Conservation (phyloP, 2,888 invertebrate genomes). For the Shargacucullia verbasci region DNA sequence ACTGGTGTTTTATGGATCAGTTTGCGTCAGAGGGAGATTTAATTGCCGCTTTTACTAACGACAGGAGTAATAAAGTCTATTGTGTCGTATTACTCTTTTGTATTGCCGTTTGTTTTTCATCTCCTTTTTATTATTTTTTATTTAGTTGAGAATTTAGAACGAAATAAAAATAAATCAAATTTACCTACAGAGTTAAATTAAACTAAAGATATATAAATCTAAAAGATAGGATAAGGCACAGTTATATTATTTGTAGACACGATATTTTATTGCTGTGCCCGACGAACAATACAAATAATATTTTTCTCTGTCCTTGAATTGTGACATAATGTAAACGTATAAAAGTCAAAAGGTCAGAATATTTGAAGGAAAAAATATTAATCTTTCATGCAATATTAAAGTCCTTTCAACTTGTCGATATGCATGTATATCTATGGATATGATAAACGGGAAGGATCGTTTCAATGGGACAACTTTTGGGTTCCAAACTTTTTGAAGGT, state of each 20-base stretch:
- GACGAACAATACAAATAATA: too few relatives aligned
- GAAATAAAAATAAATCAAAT: not conserved
- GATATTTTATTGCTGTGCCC: too few relatives aligned
- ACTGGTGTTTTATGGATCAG: constrained; percentile 14
- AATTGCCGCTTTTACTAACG: constrained; percentile 12
- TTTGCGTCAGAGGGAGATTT: constrained; percentile 13
- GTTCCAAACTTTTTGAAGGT: constrained; percentile 47
- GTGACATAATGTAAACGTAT: not conserved
- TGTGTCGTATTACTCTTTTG: not conserved
- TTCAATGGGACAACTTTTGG: constrained; percentile 50
- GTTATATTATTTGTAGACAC: too few relatives aligned
- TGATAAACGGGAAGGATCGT: constrained; percentile 40
- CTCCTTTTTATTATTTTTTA: not conserved
- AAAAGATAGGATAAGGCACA: too few relatives aligned
- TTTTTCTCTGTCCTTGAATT: not conserved
- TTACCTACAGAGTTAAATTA: too few relatives aligned
- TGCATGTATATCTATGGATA: constrained; percentile 34
- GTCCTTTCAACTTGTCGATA: constrained; percentile 14
- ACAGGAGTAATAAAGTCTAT: constrained; percentile 7
- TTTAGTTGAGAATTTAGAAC: not conserved
- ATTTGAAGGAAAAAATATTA: constrained; percentile 10
- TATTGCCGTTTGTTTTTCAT: not conserved
- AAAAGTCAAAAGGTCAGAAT: not conserved
- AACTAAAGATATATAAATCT: too few relatives aligned
- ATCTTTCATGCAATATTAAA: constrained; percentile 8